phyloP scores from a whole-genome alignment of 2,113 vertebrate species.

The Nycticorax nycticorax region DNA sequence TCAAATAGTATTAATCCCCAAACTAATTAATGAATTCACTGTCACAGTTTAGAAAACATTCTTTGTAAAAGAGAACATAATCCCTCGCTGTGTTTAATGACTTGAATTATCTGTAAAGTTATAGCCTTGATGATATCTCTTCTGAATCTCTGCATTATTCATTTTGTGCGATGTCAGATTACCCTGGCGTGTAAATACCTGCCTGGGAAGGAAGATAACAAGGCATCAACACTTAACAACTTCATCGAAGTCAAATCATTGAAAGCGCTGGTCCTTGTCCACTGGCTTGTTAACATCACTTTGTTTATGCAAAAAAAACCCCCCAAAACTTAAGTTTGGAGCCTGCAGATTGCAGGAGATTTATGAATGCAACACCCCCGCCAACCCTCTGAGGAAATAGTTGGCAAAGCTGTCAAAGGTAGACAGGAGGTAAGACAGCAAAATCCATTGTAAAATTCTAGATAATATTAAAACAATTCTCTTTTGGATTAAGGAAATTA shows the following conservation, averaged over 20 bases:
- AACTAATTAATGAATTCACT: neutral
- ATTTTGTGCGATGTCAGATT: neutral
- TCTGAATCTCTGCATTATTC: neutral
- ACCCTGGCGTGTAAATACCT: neutral
- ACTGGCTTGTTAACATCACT: slow-evolving; percentile 4
- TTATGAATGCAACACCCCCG: neutral
- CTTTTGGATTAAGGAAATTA: neutral
- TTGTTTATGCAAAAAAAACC: slow-evolving; percentile 31
- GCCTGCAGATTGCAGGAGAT: neutral
- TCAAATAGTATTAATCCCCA: neutral
- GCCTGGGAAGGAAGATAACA: neutral
- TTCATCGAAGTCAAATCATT: neutral
- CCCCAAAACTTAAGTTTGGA: slow-evolving; percentile 1
- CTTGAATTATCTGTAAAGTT: neutral
- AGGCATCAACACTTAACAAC: neutral
- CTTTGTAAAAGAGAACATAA: neutral
- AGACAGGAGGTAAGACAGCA: neutral
- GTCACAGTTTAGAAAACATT: neutral
- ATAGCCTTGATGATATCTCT: neutral
- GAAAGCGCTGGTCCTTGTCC: slow-evolving; percentile 11
- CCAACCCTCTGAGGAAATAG: neutral
- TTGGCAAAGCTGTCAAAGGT: neutral
- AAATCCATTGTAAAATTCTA: neutral
- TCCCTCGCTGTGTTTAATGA: neutral
- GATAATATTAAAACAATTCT: neutral